Evolutionary conservation across 1,140 invertebrate genomes (phyloP).

Genomic region (Lethrus apterus): DNA sequence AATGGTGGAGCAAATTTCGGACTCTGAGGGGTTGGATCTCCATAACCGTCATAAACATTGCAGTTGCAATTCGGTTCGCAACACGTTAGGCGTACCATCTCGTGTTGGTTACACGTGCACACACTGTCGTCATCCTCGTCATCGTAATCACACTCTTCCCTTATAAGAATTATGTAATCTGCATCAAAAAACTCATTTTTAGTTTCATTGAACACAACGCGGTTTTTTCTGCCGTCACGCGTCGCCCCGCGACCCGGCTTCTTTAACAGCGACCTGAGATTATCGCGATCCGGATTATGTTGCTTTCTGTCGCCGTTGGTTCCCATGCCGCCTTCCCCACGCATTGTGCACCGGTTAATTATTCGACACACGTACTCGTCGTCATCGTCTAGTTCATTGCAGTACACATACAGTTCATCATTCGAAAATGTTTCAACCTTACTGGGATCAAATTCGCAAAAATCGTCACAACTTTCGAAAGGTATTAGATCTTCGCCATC

Average conservation of each 20-base stretch:
- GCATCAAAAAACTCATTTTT: slow-evolving; percentile 81
- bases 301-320: slow-evolving; percentile 36
- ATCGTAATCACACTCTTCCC: slow-evolving; percentile 71
- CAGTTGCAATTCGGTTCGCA: slow-evolving; percentile 54
- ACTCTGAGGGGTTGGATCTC: slow-evolving; percentile 41
- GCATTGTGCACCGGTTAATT: no score
- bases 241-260: slow-evolving; percentile 43
- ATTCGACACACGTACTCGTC: slow-evolving; percentile 24
- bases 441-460: slow-evolving; percentile 35
- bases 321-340: slow-evolving; percentile 36
- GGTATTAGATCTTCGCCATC: slow-evolving; percentile 18
- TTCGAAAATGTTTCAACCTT: slow-evolving; percentile 19
- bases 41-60: slow-evolving; percentile 39
- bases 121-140: slow-evolving; percentile 53
- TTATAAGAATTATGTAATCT: slow-evolving; percentile 78
- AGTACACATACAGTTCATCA: slow-evolving; percentile 24
- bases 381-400: slow-evolving; percentile 31
- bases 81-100: slow-evolving; percentile 55
- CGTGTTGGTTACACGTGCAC: slow-evolving; percentile 67
- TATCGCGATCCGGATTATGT: slow-evolving; percentile 39
- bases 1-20: slow-evolving; percentile 53
- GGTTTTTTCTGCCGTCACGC: slow-evolving; percentile 35
- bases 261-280: slow-evolving; percentile 52
- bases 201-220: slow-evolving; percentile 79
- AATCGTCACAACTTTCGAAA: slow-evolving; percentile 12